Evolutionary conservation across 2,113 vertebrate species (phyloP), one percentile per base, ranked within the genome.

Genomic region (Gulo gulo): DNA sequence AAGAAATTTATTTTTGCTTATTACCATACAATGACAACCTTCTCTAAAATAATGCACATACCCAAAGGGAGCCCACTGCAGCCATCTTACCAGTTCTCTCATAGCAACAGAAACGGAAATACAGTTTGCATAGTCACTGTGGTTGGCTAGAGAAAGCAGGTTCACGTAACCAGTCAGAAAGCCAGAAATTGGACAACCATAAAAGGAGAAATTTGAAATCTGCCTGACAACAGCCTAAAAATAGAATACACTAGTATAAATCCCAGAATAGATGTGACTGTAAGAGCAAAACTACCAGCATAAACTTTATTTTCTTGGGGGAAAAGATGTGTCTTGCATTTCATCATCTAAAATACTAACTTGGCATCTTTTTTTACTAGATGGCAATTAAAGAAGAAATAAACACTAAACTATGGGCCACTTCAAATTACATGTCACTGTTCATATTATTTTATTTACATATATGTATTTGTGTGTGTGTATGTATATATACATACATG

Each of bases 211-310:
- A 94, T 4, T 61, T 55, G 82, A 93, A 97, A 94, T 98, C 98
- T 0, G 98, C 99, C 98, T 91, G 57, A 98, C 98, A 99, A 99
- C 98, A 86, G 91, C 73, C 97, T 98, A 97, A 98, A 99, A 98
- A 97, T 97, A 98, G 97, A 96, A 97, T 85, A 61, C 74, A 74
- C 81, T 16, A 26, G 15, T 14, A 71, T 29, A 11, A 94, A 95
- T 63, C 78, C 31, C 36, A 71, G 26, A 81, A 69, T 13, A 88
- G 73, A 86, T 67, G 34, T 76, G 42, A 97, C 83, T 90, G 92
- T 89, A 76, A 86, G 4, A 96, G 73, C 91, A 96, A 91, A 97
- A 92, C 80, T 71, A 96, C 79, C 84, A 80, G 29, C 69, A 93
- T 74, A 93, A 97, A 74, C 23, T 85, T 93, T 52, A 82, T 91